Conservation (phyloP, 2,113 vertebrate genomes). For the Picathartes gymnocephalus region DNA sequence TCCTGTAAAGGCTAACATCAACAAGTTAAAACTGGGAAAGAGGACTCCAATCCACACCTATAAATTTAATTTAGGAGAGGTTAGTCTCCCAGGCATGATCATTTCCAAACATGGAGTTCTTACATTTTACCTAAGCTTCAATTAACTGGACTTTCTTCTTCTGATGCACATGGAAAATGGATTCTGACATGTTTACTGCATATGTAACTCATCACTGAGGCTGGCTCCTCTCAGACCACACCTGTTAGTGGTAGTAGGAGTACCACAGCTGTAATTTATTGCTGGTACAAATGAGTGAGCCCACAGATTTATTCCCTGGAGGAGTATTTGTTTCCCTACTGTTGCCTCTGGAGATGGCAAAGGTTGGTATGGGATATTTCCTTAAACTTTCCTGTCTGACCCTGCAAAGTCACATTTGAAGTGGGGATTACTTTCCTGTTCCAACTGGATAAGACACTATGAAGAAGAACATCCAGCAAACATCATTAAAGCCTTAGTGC, state of each 20-base stretch:
- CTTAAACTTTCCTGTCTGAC: background rate
- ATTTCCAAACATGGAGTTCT: background rate
- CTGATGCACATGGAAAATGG: background rate
- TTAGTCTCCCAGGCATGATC: background rate
- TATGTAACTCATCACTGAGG: background rate
- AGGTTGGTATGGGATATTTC: background rate
- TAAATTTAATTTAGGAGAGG: background rate
- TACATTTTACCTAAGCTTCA: background rate
- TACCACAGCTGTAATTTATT: background rate
- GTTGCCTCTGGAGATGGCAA: background rate
- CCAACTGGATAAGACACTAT: background rate
- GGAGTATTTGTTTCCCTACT: background rate
- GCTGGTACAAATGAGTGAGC: background rate
- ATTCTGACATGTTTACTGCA: background rate
- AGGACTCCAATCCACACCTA: background rate
- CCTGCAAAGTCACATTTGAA: background rate
- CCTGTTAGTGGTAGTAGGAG: background rate
- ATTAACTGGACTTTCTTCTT: background rate
- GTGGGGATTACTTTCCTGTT: background rate
- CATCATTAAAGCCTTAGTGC: background rate
- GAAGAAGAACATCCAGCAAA: background rate
- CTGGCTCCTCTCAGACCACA: background rate
- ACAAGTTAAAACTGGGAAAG: background rate
- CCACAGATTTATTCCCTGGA: background rate
- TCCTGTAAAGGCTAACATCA: background rate